Base-by-base conservation (phyloP, 2,888 invertebrate genomes). In the Cordilura impudica region DNA sequence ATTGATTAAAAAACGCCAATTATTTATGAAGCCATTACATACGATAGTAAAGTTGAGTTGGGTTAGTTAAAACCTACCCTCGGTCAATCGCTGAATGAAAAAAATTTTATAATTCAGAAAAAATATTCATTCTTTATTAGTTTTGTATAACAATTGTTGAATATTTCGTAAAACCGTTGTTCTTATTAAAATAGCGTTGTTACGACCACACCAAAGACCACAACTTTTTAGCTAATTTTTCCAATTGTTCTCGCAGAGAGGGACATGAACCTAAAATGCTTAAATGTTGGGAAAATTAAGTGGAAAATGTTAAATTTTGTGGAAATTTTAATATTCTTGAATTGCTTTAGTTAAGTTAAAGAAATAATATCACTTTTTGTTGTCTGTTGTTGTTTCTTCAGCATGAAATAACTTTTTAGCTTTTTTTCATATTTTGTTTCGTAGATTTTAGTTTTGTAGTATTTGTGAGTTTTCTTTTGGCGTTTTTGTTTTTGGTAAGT, bases 271-370 rank as follows among this genome's bases (percentile, higher is more conserved):
- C 29, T 8, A 14, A n/a, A n/a, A n/a, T 39, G 35, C 5, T 23
- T 5, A 23, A 43, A 43, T 23, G 58, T 10, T 29, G 39, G 21
- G 19, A 58, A 58, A 43, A 58, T 58, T 43, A 29, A 45, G n/a
- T 67, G 54, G 31, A 69, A 69, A 63, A 45, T 71, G 61, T 47
- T 54, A 54, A 63, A 63, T 74, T 67, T 74, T 12, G 53, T 43
- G 60, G 60, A 66, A 60, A 60, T 21, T 66, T 21, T 31, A 29
- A 53, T 6, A 61, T 61, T 39, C 29, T 49, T 51, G 39, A 43
- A 58, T 49, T 56, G 10, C 19, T 63, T 54, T 56, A 56, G 47
- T 26, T 19, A 23, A 53, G 18, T 29, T 23, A 54, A 67, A 45
- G 45, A 67, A 47, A 67, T 45, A 54, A 31, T 43, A 45, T 67